Evolutionary conservation across 92 coral and sea anemone genomes (phyloP).

Genomic region (Siderastrea radians): DNA sequence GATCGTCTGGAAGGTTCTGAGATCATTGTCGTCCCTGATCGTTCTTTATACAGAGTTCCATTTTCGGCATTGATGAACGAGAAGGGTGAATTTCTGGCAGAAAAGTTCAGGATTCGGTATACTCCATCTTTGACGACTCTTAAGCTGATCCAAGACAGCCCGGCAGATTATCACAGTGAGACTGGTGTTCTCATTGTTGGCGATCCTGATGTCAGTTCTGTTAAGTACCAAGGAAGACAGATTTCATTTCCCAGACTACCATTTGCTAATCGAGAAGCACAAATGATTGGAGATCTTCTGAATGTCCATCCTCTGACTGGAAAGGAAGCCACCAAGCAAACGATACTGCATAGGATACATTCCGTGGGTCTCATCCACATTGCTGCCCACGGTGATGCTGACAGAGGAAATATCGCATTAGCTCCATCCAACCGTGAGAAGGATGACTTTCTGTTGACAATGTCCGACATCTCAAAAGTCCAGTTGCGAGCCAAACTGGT

Average conservation of each 20-base stretch:
- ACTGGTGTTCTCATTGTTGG: slow-evolving; percentile 27
- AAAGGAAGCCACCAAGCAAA: slow-evolving; percentile 28
- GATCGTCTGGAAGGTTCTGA: slow-evolving; percentile 10
- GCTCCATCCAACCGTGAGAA: not conserved
- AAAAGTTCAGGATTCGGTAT: slow-evolving; percentile 27
- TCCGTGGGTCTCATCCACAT: slow-evolving; percentile 26
- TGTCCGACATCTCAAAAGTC: slow-evolving; percentile 30
- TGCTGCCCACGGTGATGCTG: slow-evolving; percentile 35
- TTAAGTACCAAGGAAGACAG: not conserved
- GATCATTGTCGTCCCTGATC: slow-evolving; percentile 31
- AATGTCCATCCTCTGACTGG: slow-evolving; percentile 25
- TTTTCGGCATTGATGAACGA: slow-evolving; percentile 27
- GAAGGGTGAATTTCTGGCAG: slow-evolving; percentile 14
- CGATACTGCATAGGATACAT: slow-evolving; percentile 15
- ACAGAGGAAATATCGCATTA: slow-evolving; percentile 28
- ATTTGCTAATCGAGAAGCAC: slow-evolving; percentile 26
- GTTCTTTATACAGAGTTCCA: slow-evolving; percentile 28
- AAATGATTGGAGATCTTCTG: slow-evolving; percentile 22
- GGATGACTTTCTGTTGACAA: slow-evolving; percentile 13
- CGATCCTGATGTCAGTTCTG: slow-evolving; percentile 22
- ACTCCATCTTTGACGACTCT: slow-evolving; percentile 27
- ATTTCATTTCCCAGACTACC: not conserved
- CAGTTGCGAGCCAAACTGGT: slow-evolving; percentile 41
- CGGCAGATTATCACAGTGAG: slow-evolving; percentile 32
- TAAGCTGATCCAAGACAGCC: slow-evolving; percentile 36